Conservation (phyloP, 2,797 vertebrate species). For the Enteromius unitaeniatus region DNA sequence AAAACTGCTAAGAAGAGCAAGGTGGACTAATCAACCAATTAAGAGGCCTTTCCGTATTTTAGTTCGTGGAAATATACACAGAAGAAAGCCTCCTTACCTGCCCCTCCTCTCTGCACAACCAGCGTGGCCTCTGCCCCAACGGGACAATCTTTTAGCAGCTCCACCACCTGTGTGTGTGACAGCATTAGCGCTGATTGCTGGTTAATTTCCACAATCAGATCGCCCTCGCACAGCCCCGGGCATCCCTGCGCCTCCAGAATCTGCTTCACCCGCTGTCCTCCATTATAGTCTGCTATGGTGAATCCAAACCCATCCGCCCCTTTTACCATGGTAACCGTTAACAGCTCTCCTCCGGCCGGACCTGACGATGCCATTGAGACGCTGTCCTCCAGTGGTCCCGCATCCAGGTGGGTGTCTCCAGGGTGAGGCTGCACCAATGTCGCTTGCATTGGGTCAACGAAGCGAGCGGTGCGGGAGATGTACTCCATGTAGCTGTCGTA, state of each 20-base stretch:
- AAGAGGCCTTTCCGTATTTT: not conserved
- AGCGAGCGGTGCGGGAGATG: conserved; percentile 93
- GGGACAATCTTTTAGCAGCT: conserved; percentile 96
- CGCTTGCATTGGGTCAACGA: conserved; percentile 82
- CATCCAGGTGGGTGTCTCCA: conserved; percentile 91
- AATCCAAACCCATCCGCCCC: conserved; percentile 95
- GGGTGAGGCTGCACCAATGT: conserved; percentile 85
- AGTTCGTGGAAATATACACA: not conserved
- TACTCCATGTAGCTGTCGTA: conserved; percentile 98
- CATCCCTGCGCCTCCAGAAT: conserved; percentile 96
- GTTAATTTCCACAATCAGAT: conserved; percentile 98
- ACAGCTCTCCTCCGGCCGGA: conserved; percentile 92
- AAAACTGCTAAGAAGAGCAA: conserved; percentile 5
- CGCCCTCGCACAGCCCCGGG: conserved; percentile 93
- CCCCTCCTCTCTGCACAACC: conserved; percentile 93
- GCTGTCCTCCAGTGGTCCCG: conserved; percentile 88
- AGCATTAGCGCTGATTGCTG: conserved; percentile 91
- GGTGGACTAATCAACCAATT: conserved; percentile 1
- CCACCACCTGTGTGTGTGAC: conserved; percentile 96
- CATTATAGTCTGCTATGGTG: conserved; percentile 94
- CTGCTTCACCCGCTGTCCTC: conserved; percentile 96
- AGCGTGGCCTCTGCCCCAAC: conserved; percentile 91
- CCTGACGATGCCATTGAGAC: conserved; percentile 96
- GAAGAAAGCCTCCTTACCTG: conserved; percentile 80
- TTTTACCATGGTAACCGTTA: conserved; percentile 97